These are phyloP conservation scores for Neopipo cinnamomea DNA, from an alignment of 2,113 vertebrate species.

Conservation along the genomic window DNA sequence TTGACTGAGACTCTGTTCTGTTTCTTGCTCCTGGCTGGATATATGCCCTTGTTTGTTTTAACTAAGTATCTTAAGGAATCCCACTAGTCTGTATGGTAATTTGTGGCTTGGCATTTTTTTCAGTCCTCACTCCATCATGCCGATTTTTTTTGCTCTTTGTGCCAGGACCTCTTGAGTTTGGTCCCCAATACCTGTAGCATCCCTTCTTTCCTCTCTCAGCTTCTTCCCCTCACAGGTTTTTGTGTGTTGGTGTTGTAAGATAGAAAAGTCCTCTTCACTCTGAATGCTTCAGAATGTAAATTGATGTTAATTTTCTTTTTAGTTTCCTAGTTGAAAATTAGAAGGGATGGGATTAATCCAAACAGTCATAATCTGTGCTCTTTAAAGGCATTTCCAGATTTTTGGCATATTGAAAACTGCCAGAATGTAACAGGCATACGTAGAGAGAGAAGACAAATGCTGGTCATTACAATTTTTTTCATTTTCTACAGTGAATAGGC, in stretches of 20 bases:
- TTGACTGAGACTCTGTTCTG: not conserved
- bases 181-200: not conserved
- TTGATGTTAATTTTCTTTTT: not conserved
- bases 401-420: not conserved
- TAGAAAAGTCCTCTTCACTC: not conserved
- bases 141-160: not conserved
- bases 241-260: not conserved
- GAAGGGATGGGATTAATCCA: not conserved
- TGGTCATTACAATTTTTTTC: conserved; percentile 6
- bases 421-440: not conserved
- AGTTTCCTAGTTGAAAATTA: not conserved
- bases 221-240: not conserved
- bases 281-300: not conserved
- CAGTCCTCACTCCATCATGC: not conserved
- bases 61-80: conserved; percentile 14
- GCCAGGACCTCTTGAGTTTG: not conserved
- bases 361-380: not conserved
- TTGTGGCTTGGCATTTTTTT: conserved; percentile 51
- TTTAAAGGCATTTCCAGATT: conserved; percentile 16
- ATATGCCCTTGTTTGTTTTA: conserved; percentile 2
- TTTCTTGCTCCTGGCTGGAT: not conserved
- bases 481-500: conserved; percentile 30
- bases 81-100: not conserved
- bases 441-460: not conserved
- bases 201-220: not conserved